Conservation (phyloP, 2,888 invertebrate genomes). For the Hofmannophila pseudospretella region DNA sequence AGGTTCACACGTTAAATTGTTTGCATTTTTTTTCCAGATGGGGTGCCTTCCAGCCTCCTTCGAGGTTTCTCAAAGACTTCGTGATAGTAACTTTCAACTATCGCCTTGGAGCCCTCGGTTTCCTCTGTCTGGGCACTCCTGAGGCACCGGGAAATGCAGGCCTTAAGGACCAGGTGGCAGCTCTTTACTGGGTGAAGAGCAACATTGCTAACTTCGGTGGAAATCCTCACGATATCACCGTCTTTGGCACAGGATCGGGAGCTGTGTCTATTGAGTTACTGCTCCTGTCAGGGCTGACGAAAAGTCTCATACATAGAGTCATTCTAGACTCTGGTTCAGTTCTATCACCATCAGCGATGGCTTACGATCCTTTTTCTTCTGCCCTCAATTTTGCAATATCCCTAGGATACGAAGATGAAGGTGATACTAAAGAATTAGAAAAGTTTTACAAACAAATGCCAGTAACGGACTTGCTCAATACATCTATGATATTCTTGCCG, state of each 20-base stretch:
- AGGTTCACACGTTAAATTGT: no score
- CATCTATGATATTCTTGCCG: conserved; percentile 38
- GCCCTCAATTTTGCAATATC: conserved; percentile 53
- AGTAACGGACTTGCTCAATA: conserved; percentile 24
- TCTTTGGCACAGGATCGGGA: conserved; percentile 58
- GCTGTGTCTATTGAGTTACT: conserved; percentile 53
- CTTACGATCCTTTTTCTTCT: conserved; percentile 35
- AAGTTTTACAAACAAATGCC: conserved; percentile 36
- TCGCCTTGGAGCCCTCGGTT: conserved; percentile 61
- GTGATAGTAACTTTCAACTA: conserved; percentile 61
- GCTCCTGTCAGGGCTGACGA: conserved; percentile 42
- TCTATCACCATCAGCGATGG: conserved; percentile 46
- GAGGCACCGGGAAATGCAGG: conserved; percentile 61
- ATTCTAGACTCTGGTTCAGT: conserved; percentile 61
- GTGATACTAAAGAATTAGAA: conserved; percentile 27
- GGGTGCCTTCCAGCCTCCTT: conserved; percentile 47
- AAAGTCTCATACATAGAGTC: conserved; percentile 48
- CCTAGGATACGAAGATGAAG: conserved; percentile 55
- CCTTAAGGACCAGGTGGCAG: conserved; percentile 62
- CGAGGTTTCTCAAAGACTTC: conserved; percentile 35
- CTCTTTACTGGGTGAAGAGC: conserved; percentile 59
- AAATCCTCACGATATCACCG: conserved; percentile 47
- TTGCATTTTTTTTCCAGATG: no score
- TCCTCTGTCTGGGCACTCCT: conserved; percentile 49
- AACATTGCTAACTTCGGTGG: conserved; percentile 64